These are phyloP conservation scores for Catocala fraxini DNA, from an alignment of 2,888 invertebrate genomes.

Conservation along the genomic window DNA sequence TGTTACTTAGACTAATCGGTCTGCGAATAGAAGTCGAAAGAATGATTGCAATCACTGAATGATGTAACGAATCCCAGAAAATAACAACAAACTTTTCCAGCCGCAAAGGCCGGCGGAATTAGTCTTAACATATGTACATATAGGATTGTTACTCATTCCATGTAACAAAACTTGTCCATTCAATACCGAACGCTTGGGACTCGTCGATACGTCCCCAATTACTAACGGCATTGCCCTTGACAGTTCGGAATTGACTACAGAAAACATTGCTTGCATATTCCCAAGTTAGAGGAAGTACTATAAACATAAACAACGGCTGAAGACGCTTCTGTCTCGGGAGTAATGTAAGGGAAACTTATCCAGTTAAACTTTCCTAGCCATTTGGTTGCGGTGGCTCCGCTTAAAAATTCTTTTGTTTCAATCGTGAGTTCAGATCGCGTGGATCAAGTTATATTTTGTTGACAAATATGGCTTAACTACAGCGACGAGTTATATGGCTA, in stretches of 20 bases:
- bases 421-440: constrained; percentile 23
- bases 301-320: constrained; percentile 60
- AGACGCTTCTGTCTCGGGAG: constrained; percentile 57
- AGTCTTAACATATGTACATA: constrained; percentile 7
- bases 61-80: constrained; percentile 29
- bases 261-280: constrained; percentile 54
- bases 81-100: constrained; percentile 21
- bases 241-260: constrained; percentile 53
- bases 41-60: constrained; percentile 33
- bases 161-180: constrained; percentile 21
- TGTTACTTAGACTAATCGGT: constrained; percentile 21
- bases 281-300: constrained; percentile 50
- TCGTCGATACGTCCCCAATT: constrained; percentile 37
- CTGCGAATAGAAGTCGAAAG: constrained; percentile 34
- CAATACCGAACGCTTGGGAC: constrained; percentile 17
- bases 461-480: constrained; percentile 33
- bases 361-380: constrained; percentile 68
- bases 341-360: constrained; percentile 70
- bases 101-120: constrained; percentile 14
- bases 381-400: constrained; percentile 53
- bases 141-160: constrained; percentile 17
- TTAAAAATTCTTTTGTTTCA: constrained; percentile 45
- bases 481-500: constrained; percentile 31
- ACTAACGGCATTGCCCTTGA: constrained; percentile 47
- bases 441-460: constrained; percentile 31